Evolutionary conservation across 2,797 vertebrate species (phyloP), one percentile per base, ranked within the genome.

Genomic region (Geotria australis): DNA sequence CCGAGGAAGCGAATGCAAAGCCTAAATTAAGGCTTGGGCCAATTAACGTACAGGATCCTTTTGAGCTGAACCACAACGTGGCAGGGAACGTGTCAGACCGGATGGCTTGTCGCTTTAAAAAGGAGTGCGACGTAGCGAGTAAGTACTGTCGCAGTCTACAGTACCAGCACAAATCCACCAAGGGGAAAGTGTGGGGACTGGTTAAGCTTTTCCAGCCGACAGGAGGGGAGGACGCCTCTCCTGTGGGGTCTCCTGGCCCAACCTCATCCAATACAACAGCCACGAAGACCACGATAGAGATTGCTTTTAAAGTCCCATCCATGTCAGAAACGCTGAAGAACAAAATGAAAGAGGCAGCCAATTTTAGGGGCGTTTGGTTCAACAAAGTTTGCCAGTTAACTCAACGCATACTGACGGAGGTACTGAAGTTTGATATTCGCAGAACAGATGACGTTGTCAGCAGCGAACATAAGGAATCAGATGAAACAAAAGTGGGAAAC

Each of bases 41-140:
- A 10, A 57, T 91, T 51, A 91, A 79, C 61, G 67, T 95, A 24
- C 71, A 86, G 63, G 88, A 93, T 62, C 88, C 88, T 1, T 91
- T 95, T 13, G 85, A 93, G 63, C 70, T 82, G 13, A 75, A 70
- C 61, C 88, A 95, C 70, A 95, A 95, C 1, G 82, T 91, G 3
- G 77, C 83, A 0, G 83, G 79, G 45, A 95, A 89, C 10, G 69
- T 91, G 61, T 71, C 66, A 1, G 70, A 78, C 10, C 76, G 77
- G n/a, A 71, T 74, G 0, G 77, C 72, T 0, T 66, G 66, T 47
- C 71, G 63, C 12, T 79, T 94, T 9, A 70, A 67, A 61, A 68
- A 57, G 48, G 77, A 80, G 63, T 85, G 80, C 57, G 69, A 70
- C 6, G 73, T 70, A 0, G 82, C 80, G 0, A 76, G 80, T 60